Evolutionary conservation across 2,888 invertebrate genomes (phyloP), one percentile per base, ranked within the genome.

Genomic region (Leucoma salicis): DNA sequence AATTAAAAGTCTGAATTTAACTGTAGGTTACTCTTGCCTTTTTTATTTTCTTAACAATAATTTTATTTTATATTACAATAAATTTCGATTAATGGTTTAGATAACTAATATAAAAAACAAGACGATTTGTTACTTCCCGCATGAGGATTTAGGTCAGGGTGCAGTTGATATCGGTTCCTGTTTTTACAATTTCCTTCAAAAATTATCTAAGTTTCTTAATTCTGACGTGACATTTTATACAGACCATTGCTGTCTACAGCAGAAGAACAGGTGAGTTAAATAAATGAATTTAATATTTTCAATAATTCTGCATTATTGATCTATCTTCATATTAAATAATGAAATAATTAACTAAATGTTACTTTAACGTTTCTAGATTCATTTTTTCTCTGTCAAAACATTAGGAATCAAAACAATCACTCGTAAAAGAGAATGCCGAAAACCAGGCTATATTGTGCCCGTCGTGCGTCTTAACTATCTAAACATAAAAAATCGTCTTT

Each of bases 141-240:
- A 51, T 29, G 51, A 51, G 36, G 51, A 45, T 10, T 21, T 47
- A 10, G 54, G 49, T 15, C 31, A 42, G 38, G 54, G 49, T 14
- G 39, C 49, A 11, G 39, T 37, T 13, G 54, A 51, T 49, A 56
- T 55, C 28, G 51, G 59, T 27, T 32, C 47, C 10, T 59, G 54
- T 31, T 32, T 54, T 6, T 49, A 41, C 27, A 50, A 50, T 35
- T 51, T 38, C 38, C 31, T 54, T 31, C 31, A 52, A 32, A 11
- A 42, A n/a, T 27, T 44, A 24, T 45, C 57, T 14, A 15, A 28
- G 29, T 16, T 39, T 31, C 53, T 51, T 10, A 12, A 39, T 25
- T 34, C 16, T n/a, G 36, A 58, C 32, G 25, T 55, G 2, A 44
- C 45, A 18, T 46, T 55, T 35, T 53, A 53, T 27, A 37, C 42